Base-by-base conservation (phyloP, 2,797 vertebrate genomes). In the Syngnathus rostellatus region DNA sequence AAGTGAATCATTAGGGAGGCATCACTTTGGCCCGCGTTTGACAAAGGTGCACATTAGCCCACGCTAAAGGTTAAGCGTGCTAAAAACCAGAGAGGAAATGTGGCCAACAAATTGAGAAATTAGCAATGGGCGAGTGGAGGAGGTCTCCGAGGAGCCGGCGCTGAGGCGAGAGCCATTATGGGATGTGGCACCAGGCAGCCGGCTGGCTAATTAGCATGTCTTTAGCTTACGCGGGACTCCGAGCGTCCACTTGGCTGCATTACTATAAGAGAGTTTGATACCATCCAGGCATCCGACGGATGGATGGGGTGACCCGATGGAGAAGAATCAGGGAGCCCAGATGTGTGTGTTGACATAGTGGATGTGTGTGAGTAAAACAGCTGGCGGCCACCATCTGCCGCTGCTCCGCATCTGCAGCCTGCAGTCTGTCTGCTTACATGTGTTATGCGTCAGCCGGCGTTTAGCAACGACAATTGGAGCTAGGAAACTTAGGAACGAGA, bases 41-140 rank as follows among this genome's bases (percentile, higher is more conserved):
- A 87, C 80, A 79, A 84, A 82, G 77, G 74, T 84, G 78, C 81
- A 77, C 83, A 85, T 85, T 79, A 79, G 78, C 72, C 70, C 51
- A 77, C 45, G 75, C 80, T 79, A 86, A 87, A 90, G 88, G 89
- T 89, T 89, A 89, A 88, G 74, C 72, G 43, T 70, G 69, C 76
- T 77, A 85, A 89, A 57, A 87, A 86, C 67, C 74, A 78, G 82
- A 75, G 74, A 69, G 75, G 72, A 85, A 83, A 86, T 73, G 79
- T 75, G 75, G 78, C 40, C 80, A 86, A 90, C 87, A 90, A 91
- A 89, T 90, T 90, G 90, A 90, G 89, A 89, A 91, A 91, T 91
- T 91, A 92, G 85, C 83, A 81, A 85, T 57, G 74, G 76, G 81
- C 73, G 69, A 73, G 72, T 72, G 69, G 71, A 66, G 71, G 19